Percentiles rank a stretch among this genome's conserved stretches.
phyloP scores from a whole-genome alignment of 1,140 invertebrate genomes.

The Macrotrachela quadricornifera region DNA sequence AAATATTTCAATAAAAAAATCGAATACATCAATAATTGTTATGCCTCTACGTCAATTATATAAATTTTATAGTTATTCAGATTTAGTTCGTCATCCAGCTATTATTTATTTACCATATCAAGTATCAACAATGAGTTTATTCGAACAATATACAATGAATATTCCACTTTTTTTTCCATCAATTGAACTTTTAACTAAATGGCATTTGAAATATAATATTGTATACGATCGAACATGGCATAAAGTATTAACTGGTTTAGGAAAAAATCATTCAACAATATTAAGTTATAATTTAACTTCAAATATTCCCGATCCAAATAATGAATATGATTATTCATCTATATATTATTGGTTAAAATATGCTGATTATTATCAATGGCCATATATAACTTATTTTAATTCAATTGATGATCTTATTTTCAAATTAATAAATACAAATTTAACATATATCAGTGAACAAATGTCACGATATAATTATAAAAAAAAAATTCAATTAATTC shows the following conservation, averaged over 20 bases:
- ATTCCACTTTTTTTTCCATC: conserved; percentile 11
- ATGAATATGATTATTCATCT: background rate
- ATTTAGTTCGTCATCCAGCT: conserved; percentile 8
- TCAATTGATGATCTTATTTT: conserved; percentile 5
- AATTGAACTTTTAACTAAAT: conserved; percentile 8
- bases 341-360: conserved; percentile 9
- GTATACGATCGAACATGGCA: conserved; percentile 7
- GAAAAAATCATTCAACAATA: background rate
- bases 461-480: no score
- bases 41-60: background rate
- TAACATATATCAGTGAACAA: no score
- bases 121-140: conserved; percentile 2
- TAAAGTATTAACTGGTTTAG: background rate
- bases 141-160: conserved; percentile 9
- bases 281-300: background rate
- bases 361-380: conserved; percentile 9
- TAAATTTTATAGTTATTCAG: conserved; percentile 6
- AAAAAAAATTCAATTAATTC: no score
- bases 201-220: background rate
- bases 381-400: conserved; percentile 6
- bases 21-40: conserved; percentile 1
- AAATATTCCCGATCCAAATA: conserved; percentile 8
- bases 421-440: background rate
- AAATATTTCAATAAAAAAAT: conserved; percentile 5
- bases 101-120: conserved; percentile 10